Percentiles rank a stretch among this genome's conserved stretches.
phyloP scores from a whole-genome alignment of 2,113 vertebrate genomes.

The Xiphorhynchus elegans region DNA sequence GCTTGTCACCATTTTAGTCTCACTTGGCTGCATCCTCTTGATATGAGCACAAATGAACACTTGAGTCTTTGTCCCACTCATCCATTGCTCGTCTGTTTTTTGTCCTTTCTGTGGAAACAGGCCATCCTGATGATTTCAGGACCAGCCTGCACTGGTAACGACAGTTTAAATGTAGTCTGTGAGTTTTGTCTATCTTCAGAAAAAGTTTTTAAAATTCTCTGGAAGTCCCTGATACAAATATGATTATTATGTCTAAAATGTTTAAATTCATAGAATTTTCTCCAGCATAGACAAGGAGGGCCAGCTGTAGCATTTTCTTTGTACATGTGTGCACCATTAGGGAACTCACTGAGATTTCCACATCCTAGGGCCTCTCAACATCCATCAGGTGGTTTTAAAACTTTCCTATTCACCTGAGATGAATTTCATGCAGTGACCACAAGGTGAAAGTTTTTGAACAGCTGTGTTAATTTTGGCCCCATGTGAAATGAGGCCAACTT shows the following conservation, averaged over 20 bases:
- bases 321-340: background rate
- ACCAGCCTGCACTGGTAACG: background rate
- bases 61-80: background rate
- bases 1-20: background rate
- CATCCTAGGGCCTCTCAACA: background rate
- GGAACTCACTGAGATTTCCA: background rate
- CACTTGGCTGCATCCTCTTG: background rate
- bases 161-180: background rate
- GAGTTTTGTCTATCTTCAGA: background rate
- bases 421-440: constrained; percentile 37
- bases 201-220: background rate
- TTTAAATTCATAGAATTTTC: background rate
- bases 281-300: background rate
- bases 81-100: background rate
- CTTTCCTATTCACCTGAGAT: constrained; percentile 27
- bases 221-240: background rate
- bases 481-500: constrained; percentile 9
- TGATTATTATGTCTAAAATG: background rate
- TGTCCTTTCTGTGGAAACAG: background rate
- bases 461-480: constrained; percentile 56
- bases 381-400: constrained; percentile 16
- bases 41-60: background rate
- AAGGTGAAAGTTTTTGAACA: constrained; percentile 40
- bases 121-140: background rate
- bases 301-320: background rate